Evolutionary conservation across 30 jellyfish, hydroid and myxozoan genomes (phyloP), one percentile per base, ranked within the genome.

Genomic region (Sanderia malayensis): DNA sequence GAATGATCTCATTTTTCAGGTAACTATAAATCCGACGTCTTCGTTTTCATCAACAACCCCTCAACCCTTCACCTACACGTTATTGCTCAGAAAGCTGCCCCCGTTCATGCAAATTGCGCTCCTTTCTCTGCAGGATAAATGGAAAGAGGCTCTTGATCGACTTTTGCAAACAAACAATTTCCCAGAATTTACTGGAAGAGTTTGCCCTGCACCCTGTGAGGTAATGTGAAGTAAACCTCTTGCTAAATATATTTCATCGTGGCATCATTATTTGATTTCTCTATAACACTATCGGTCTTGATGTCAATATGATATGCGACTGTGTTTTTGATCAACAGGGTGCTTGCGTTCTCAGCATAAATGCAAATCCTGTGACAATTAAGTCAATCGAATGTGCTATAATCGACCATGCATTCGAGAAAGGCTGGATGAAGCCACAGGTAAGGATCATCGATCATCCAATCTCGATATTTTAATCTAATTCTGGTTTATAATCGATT

Each of bases 191-290:
- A 85, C 95, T 58, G 95, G 95, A 19, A 83, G 95, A 6, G 95
- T 76, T 45, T 85, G 95, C 28, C 95, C 95, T 1, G 95, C 95
- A 0, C 95, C 95, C 0, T 85, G 95, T 46, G 95, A 85, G 87
- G 95, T 85, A 29, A 4, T 4, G 10, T 4, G 13, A 4, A 37
- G 13, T 4, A 37, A 13, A 37, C 13, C 52, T 37, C 13, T 37
- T 37, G 10, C 13, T 37, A 6, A 4, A 37, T 4, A 4, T 6
- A 4, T 37, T 4, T 37, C 13, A 13, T 37, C 6, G 13, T 37
- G 6, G 10, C 52, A 13, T 4, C 6, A 37, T 4, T 6, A 13
- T 37, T 37, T 13, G 6, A 4, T 4, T 37, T 4, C 13, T 13
- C 6, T 37, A 6, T 37, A 13, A 6, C 52, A 37, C 13, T 37